Evolutionary conservation across 2,888 invertebrate genomes (phyloP), one percentile per base, ranked within the genome.

Genomic region (Morpho helenor): DNA sequence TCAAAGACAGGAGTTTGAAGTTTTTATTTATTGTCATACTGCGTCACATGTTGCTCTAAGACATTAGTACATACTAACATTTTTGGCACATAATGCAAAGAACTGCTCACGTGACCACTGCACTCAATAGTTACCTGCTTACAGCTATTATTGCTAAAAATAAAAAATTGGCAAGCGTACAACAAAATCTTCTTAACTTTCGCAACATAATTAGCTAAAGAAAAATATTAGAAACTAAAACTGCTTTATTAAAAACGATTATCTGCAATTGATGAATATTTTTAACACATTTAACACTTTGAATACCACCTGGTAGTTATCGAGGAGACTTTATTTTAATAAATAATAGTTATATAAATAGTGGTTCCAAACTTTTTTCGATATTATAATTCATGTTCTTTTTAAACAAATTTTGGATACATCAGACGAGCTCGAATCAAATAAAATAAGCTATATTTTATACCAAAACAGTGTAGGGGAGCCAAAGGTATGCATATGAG

Each of bases 1-100:
- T 84, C 80, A 80, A 77, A 82, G 78, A 75, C 80, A 73, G 68
- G 66, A 62, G 67, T 44, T 48, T 50, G 44, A 10, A 16, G 42
- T 41, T 56, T 51, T 61, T 9, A 46, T 46, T 52, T 59, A 39
- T 47, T 23, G 41, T 23, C 44, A 52, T 42, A 50, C 22, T 8
- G n/a, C 5, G 43, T n/a, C 43, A 44, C 6, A 31, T 10, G n/a
- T 23, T 42, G 10, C 7, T 44, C 23, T 39, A 31, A 39, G 8
- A 45, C 8, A 31, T 16, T 52, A 1, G 39, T 45, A 7, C 8
- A 7, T 52, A 49, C 31, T 31, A 52, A 52, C 52, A 56, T 10
- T 53, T 48, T 68, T 63, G 63, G 59, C 63, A 61, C 49, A 7
- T 31, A 51, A 43, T 41, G n/a, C 9, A 42, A 52, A 52, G 41